Evolutionary conservation across 2,888 invertebrate genomes (phyloP), one percentile per base, ranked within the genome.

Genomic region (Nasonia oneida): DNA sequence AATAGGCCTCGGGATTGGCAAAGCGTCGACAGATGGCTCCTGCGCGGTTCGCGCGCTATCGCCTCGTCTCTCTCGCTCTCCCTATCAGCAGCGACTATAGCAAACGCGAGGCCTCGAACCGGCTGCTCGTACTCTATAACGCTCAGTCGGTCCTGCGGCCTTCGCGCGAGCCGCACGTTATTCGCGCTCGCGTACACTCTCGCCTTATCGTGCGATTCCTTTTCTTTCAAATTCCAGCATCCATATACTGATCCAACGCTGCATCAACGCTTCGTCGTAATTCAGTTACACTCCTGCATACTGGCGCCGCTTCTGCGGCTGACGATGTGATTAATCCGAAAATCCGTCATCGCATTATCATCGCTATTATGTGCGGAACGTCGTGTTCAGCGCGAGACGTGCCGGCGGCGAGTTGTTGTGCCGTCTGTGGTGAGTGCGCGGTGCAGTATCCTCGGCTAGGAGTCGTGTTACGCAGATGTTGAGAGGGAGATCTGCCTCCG

Each of bases 1-100:
- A 10, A 12, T 67, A 67, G 67, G 70, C 67, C 76, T n/a, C 57
- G n/a, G 80, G 82, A 83, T 75, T 82, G 74, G 37, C 78, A 79
- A 79, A 82, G 83, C 86, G 86, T 81, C 86, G 86, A 86, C 86
- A 86, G 86, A 86, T 86, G 86, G 83, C 86, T 76, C 76, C 83
- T 71, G 64, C 77, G 76, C 81, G 57, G 57, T 61, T n/a, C 57
- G 15, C 47, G 18, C 85, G 39, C 79, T 79, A 47, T n/a, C 33
- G 76, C 23, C 23, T 23, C 23, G 23, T 23, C 23, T 23, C 23
- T 23, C 23, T 23, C 23, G 23, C 23, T 23, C 23, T 23, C 23
- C 23, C 23, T 23, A 23, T 23, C 23, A 23, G 23, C 64, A 29
- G 18, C 14, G 29, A 67, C 67, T 67, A 67, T 67, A 67, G 67